Percentiles rank a stretch among this genome's conserved stretches.
phyloP scores from a whole-genome alignment of 1,140 invertebrate genomes.

The Euwallacea similis region DNA sequence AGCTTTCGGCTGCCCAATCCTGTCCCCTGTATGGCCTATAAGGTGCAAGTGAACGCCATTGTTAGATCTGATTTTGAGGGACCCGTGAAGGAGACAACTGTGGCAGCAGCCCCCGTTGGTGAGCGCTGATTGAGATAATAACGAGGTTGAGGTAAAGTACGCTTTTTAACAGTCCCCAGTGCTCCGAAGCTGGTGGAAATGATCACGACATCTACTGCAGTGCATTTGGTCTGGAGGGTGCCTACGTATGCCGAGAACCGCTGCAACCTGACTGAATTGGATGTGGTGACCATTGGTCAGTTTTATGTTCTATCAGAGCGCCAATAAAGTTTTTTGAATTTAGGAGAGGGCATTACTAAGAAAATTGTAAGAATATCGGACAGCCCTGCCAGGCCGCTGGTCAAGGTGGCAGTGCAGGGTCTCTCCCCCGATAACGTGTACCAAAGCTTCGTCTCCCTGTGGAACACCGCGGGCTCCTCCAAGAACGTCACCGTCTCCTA shows the following conservation, averaged over 20 bases:
- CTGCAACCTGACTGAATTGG: slow-evolving; percentile 5
- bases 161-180: background rate
- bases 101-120: background rate
- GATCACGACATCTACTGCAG: background rate
- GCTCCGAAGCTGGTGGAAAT: background rate
- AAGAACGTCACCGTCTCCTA: slow-evolving; percentile 15
- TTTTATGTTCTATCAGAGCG: too few relatives aligned
- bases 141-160: too few relatives aligned
- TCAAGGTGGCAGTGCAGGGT: background rate
- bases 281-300: background rate
- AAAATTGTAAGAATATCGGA: background rate
- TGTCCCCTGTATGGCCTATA: slow-evolving; percentile 14
- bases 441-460: slow-evolving; percentile 1
- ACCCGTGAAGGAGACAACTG: background rate
- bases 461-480: slow-evolving; percentile 6
- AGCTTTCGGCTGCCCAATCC: background rate
- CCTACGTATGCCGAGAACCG: slow-evolving; percentile 3
- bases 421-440: slow-evolving; percentile 15
- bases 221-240: slow-evolving; percentile 9
- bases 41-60: slow-evolving; percentile 18
- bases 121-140: background rate
- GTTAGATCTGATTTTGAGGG: slow-evolving; percentile 7
- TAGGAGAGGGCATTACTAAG: background rate
- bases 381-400: background rate
- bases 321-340: background rate